A percentile compares a stretch with the other conserved stretches of the same genome.
phyloP scores from a whole-genome alignment of 2,888 invertebrate genomes.

The Anticlea derivata region DNA sequence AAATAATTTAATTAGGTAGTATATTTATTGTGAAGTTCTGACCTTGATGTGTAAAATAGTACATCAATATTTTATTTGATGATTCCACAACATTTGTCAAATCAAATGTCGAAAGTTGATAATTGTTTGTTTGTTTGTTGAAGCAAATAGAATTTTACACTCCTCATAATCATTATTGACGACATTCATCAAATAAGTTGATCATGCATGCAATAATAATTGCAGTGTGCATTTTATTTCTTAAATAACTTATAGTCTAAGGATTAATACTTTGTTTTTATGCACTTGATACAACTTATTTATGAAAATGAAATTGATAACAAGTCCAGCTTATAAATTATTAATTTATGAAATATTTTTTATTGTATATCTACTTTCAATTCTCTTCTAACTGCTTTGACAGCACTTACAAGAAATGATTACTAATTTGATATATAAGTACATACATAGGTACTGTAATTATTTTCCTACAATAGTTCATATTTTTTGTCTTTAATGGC shows the following conservation, averaged over 20 bases:
- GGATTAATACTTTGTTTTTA: constrained; percentile 20
- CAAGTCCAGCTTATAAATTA: constrained; percentile 12
- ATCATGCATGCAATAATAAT: constrained; percentile 18
- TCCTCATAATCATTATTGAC: constrained; percentile 12
- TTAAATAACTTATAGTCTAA: constrained; percentile 20
- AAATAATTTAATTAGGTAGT: constrained; percentile 67
- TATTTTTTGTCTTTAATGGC: constrained; percentile 22
- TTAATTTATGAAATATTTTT: constrained; percentile 1
- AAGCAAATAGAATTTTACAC: constrained; percentile 7
- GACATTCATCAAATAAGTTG: constrained; percentile 27
- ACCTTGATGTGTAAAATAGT: constrained; percentile 67
- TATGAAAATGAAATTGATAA: constrained; percentile 20
- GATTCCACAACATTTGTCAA: constrained; percentile 69
- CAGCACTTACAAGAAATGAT: constrained; percentile 14
- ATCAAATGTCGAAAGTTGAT: constrained; percentile 47
- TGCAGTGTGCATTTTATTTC: constrained; percentile 21
- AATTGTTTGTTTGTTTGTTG: constrained; percentile 8
- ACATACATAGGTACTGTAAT: constrained; percentile 11
- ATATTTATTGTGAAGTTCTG: constrained; percentile 76
- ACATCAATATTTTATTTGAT: constrained; percentile 67
- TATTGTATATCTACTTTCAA: neutral
- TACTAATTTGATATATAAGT: constrained; percentile 11
- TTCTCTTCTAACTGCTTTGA: constrained; percentile 3
- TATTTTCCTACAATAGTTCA: constrained; percentile 14
- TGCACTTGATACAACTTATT: constrained; percentile 23